phyloP scores from a whole-genome alignment of 2,797 vertebrate species.

The Carapus acus region DNA sequence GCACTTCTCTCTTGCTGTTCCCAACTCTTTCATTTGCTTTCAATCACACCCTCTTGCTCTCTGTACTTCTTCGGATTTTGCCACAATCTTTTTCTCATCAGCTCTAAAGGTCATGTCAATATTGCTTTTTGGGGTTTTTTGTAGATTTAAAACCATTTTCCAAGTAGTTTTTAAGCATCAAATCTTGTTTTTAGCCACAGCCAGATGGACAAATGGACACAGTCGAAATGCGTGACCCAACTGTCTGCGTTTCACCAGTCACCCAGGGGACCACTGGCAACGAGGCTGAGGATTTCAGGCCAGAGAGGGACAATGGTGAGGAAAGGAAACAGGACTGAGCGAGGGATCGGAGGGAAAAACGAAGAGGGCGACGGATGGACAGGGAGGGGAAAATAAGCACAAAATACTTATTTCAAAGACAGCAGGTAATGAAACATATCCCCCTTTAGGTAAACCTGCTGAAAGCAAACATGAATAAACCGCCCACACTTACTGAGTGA shows the following conservation, averaged over 20 bases:
- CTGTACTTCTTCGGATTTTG: conserved; percentile 32
- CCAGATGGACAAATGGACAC: conserved; percentile 1
- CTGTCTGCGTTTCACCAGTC: not conserved
- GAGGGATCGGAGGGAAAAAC: conserved; percentile 33
- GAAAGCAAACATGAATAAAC: conserved; percentile 79
- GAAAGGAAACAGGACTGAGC: conserved; percentile 15
- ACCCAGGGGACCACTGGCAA: conserved; percentile 1
- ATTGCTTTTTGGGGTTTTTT: conserved; percentile 17
- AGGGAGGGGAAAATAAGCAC: conserved; percentile 22
- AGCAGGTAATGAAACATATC: conserved; percentile 75
- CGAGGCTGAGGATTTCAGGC: conserved; percentile 3
- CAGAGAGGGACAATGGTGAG: conserved; percentile 17
- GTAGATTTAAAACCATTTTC: conserved; percentile 19
- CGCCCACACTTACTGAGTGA: conserved; percentile 70
- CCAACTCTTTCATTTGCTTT: conserved; percentile 41
- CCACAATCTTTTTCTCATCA: conserved; percentile 18
- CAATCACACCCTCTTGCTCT: conserved; percentile 18
- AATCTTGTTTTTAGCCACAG: conserved; percentile 3
- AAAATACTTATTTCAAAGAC: conserved; percentile 79
- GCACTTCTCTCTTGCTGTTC: conserved; percentile 54
- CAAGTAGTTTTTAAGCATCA: not conserved
- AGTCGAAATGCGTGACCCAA: conserved; percentile 9
- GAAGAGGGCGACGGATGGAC: conserved; percentile 2
- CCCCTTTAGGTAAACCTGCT: conserved; percentile 78
- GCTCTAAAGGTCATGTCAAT: conserved; percentile 34